A percentile compares a stretch with the other conserved stretches of the same genome.
Conservation (phyloP, 2,888 invertebrate genomes). For the Agapostemon virescens region DNA sequence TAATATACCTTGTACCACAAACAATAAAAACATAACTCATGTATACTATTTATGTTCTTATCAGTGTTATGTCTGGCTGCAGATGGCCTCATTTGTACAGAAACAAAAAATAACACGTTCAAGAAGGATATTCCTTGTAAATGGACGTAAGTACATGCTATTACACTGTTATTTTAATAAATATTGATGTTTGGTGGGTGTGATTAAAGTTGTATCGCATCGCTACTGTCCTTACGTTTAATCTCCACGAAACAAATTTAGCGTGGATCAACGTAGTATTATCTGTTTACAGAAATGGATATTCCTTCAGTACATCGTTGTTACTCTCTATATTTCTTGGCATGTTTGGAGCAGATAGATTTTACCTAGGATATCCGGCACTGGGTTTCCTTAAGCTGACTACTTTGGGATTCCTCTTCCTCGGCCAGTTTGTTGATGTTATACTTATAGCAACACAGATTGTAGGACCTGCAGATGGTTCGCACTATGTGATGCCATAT, state of each 20-base stretch:
- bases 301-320: constrained; percentile 94
- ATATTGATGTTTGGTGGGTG: neutral
- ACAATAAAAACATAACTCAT: neutral
- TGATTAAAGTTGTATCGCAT: neutral
- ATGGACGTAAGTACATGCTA: constrained; percentile 91
- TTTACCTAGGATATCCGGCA: constrained; percentile 99
- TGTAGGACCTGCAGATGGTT: constrained; percentile 96
- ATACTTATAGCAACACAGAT: constrained; percentile 97
- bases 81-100: constrained; percentile 90
- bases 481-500: constrained; percentile 95
- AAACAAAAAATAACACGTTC: constrained; percentile 90
- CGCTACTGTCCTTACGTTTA: neutral
- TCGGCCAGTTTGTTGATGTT: constrained; percentile 96
- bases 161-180: neutral
- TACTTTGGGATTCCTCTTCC: constrained; percentile 97
- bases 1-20: neutral
- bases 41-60: constrained; percentile 47
- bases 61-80: constrained; percentile 91
- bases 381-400: constrained; percentile 96
- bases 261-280: neutral
- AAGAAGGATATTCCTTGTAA: constrained; percentile 92
- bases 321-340: constrained; percentile 97
- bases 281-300: constrained; percentile 89
- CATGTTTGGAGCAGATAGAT: constrained; percentile 98
- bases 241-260: neutral